phyloP scores from a whole-genome alignment of 2,888 invertebrate genomes.

The Pherbina coryleti region DNA sequence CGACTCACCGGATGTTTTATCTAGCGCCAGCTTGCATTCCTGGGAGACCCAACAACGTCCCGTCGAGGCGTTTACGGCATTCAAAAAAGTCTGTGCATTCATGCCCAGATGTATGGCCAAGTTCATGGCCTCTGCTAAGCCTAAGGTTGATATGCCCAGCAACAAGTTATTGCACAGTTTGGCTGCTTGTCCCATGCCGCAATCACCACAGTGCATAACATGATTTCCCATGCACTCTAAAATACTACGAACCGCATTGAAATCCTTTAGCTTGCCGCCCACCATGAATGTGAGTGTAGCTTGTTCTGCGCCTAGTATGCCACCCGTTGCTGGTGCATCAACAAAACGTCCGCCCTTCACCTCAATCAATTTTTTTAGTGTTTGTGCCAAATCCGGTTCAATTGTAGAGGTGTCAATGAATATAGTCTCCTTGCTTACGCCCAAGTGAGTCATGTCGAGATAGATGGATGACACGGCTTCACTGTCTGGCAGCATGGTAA shows the following conservation, averaged over 20 bases:
- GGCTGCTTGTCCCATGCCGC: conserved; percentile 93
- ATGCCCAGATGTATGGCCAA: conserved; percentile 93
- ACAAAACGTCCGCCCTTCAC: conserved; percentile 81
- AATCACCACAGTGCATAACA: conserved; percentile 90
- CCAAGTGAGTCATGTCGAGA: conserved; percentile 71
- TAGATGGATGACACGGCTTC: conserved; percentile 88
- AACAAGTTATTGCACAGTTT: conserved; percentile 97
- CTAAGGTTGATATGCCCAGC: conserved; percentile 94
- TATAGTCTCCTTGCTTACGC: conserved; percentile 73
- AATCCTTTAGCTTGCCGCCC: conserved; percentile 79
- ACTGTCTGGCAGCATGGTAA: conserved; percentile 95
- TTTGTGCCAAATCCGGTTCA: conserved; percentile 86
- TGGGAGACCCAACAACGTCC: conserved; percentile 97
- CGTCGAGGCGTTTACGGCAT: conserved; percentile 92
- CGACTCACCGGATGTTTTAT: conserved; percentile 88
- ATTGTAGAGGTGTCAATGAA: conserved; percentile 96
- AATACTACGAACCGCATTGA: conserved; percentile 78
- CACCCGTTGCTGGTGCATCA: conserved; percentile 98
- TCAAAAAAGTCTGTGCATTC: conserved; percentile 86
- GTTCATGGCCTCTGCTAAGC: conserved; percentile 94
- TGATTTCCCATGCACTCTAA: conserved; percentile 89
- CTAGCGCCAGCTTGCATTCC: conserved; percentile 96
- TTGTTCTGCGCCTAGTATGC: conserved; percentile 91
- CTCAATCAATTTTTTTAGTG: conserved; percentile 73
- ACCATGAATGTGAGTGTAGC: conserved; percentile 96